Evolutionary conservation across 1,140 invertebrate species (phyloP).

Genomic region (Nixonia krombeini): DNA sequence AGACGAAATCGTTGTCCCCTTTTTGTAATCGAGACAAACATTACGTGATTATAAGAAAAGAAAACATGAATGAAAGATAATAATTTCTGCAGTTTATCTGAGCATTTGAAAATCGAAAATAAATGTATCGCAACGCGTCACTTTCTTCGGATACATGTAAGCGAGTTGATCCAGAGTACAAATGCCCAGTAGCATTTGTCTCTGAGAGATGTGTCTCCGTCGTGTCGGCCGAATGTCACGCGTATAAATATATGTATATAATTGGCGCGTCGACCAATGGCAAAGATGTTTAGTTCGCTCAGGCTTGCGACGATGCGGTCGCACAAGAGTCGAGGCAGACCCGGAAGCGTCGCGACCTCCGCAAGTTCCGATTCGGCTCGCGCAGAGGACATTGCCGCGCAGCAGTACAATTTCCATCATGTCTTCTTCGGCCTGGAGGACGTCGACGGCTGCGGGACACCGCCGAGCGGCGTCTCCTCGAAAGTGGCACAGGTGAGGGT

Average conservation of each 20-base stretch:
- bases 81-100: too few relatives aligned
- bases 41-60: too few relatives aligned
- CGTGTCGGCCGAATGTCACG: conserved; percentile 4
- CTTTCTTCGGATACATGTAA: too few relatives aligned
- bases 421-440: conserved; percentile 36
- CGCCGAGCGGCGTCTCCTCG: conserved; percentile 78
- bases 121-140: too few relatives aligned
- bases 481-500: conserved; percentile 82
- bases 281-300: conserved; percentile 68
- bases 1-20: too few relatives aligned
- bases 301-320: conserved; percentile 67
- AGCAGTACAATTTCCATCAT: conserved; percentile 7
- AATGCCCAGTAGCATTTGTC: background rate
- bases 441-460: conserved; percentile 73
- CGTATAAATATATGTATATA: conserved; percentile 30
- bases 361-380: conserved; percentile 60
- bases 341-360: conserved; percentile 67
- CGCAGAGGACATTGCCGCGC: conserved; percentile 37
- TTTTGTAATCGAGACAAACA: too few relatives aligned
- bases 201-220: conserved; percentile 13
- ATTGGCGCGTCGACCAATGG: conserved; percentile 21
- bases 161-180: too few relatives aligned
- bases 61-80: too few relatives aligned
- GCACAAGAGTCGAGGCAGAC: conserved; percentile 64
- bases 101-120: too few relatives aligned